A percentile compares a stretch with the other conserved stretches of the same genome.
phyloP scores from a whole-genome alignment of 2,888 invertebrate genomes.

The Clostera curtula region DNA sequence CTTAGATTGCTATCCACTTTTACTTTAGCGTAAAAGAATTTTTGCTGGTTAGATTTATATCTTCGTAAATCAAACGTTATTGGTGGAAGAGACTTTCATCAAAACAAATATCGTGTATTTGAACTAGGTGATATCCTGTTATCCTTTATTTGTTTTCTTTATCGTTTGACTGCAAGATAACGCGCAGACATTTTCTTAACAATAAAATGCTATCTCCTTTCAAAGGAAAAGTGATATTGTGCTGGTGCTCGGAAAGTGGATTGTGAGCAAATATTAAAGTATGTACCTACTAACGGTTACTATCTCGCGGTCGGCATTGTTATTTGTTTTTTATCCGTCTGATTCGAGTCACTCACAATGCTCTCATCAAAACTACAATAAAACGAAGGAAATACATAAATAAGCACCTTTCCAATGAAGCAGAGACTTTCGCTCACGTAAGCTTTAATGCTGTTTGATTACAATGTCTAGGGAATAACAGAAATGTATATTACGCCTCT shows the following conservation, averaged over 20 bases:
- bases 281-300: constrained; percentile 1
- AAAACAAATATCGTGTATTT: constrained; percentile 8
- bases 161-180: constrained; percentile 11
- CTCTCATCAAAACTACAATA: constrained; percentile 23
- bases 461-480: no score
- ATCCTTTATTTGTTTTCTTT: constrained; percentile 22
- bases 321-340: constrained; percentile 1
- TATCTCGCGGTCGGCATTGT: constrained; percentile 2
- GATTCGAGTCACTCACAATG: constrained; percentile 8
- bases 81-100: no score
- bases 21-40: no score
- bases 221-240: constrained; percentile 7
- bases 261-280: constrained; percentile 6
- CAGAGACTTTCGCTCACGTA: constrained; percentile 27
- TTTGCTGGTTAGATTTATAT: no score
- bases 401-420: constrained; percentile 13
- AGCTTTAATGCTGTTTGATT: constrained; percentile 21
- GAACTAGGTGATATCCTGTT: constrained; percentile 14
- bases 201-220: constrained; percentile 3
- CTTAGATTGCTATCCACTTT: no score
- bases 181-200: constrained; percentile 6
- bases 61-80: no score
- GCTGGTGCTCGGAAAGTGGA: constrained; percentile 3
- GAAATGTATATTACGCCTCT: no score
- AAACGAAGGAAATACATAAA: constrained; percentile 18